phyloP scores from a whole-genome alignment of 1,140 invertebrate species.

The Cepaea nemoralis region DNA sequence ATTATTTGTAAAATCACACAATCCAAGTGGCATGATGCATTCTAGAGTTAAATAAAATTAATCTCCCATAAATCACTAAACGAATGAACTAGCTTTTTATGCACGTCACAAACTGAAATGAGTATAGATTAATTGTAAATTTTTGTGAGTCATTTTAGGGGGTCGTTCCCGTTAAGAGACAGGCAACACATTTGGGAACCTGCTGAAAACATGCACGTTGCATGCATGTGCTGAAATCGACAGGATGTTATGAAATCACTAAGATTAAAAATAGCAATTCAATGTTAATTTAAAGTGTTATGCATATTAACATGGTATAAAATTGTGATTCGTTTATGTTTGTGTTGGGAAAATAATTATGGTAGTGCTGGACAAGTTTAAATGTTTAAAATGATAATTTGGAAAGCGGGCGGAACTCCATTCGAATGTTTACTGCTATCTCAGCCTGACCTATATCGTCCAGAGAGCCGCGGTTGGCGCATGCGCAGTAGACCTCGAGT shows the following conservation, averaged over 20 bases:
- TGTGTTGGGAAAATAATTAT: neutral
- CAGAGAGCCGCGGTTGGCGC: slow-evolving; percentile 20
- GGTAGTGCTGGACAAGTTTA: neutral
- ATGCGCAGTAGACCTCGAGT: slow-evolving; percentile 33
- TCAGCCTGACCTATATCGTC: slow-evolving; percentile 36
- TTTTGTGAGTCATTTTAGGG: neutral
- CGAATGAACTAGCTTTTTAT: neutral
- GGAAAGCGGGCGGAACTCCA: neutral
- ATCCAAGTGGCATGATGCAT: too few relatives aligned
- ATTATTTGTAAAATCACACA: too few relatives aligned
- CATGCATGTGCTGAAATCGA: slow-evolving; percentile 11
- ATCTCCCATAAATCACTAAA: neutral
- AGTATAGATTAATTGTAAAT: neutral
- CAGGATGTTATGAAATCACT: neutral
- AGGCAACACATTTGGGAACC: neutral
- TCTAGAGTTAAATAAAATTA: too few relatives aligned
- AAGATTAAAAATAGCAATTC: neutral
- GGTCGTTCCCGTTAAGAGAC: neutral
- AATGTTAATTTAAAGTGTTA: neutral
- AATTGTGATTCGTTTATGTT: neutral
- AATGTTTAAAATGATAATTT: too few relatives aligned
- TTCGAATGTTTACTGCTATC: slow-evolving; percentile 37
- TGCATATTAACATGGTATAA: neutral
- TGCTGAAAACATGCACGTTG: slow-evolving; percentile 26
- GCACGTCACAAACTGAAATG: neutral